A percentile compares a stretch with the other conserved stretches of the same genome.
These are phyloP conservation scores for Oreochromis tanganicae DNA, from an alignment of 2,113 vertebrate species.

Conservation along the genomic window DNA sequence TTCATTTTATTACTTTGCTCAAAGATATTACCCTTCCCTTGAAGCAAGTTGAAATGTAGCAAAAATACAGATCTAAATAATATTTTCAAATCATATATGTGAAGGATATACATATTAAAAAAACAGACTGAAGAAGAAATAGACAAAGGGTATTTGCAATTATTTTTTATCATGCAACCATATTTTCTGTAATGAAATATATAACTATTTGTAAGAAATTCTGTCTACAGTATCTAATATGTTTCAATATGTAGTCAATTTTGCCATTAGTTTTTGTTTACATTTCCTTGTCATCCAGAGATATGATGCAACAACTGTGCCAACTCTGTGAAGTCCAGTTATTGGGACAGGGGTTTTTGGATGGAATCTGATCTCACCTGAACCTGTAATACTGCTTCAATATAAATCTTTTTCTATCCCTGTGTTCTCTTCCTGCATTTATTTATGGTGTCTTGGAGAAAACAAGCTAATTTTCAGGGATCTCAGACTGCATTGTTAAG, in stretches of 20 bases:
- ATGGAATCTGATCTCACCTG: slow-evolving; percentile 43
- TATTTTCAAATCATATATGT: slow-evolving; percentile 31
- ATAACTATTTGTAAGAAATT: slow-evolving; percentile 25
- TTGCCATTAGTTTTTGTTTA: slow-evolving; percentile 9
- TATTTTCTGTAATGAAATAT: slow-evolving; percentile 53
- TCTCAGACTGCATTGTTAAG: slow-evolving; percentile 56
- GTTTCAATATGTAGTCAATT: slow-evolving; percentile 14
- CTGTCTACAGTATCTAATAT: slow-evolving; percentile 15
- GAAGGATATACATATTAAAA: slow-evolving; percentile 22
- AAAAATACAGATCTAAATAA: slow-evolving; percentile 31
- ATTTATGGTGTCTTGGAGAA: slow-evolving; percentile 24
- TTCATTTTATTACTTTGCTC: slow-evolving; percentile 36
- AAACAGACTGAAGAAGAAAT: background rate
- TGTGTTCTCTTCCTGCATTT: slow-evolving; percentile 41
- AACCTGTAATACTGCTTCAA: slow-evolving; percentile 53
- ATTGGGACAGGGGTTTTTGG: slow-evolving; percentile 30
- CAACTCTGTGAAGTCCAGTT: slow-evolving; percentile 40
- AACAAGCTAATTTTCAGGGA: slow-evolving; percentile 61
- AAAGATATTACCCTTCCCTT: slow-evolving; percentile 43
- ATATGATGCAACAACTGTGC: slow-evolving; percentile 61
- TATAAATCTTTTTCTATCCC: slow-evolving; percentile 48
- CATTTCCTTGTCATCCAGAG: slow-evolving; percentile 29
- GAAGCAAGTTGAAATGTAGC: slow-evolving; percentile 59
- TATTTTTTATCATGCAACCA: slow-evolving; percentile 53
- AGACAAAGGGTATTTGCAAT: slow-evolving; percentile 26